phyloP scores from a whole-genome alignment of 2,888 invertebrate genomes.

The Dynastes hyllus region DNA sequence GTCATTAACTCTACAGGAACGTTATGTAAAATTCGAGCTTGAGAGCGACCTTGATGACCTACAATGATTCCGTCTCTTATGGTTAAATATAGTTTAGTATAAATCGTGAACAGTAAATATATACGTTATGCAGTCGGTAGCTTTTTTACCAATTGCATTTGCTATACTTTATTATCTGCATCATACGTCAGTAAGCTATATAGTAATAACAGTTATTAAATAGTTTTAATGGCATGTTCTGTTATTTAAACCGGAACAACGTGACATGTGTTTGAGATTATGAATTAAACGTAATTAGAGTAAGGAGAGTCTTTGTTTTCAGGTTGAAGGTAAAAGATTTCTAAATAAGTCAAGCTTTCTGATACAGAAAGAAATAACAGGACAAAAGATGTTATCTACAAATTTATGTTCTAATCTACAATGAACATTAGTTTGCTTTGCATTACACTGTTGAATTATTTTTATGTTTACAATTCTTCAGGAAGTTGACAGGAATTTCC shows the following conservation, averaged over 20 bases:
- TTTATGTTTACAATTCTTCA: too few relatives aligned
- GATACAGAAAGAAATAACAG: too few relatives aligned
- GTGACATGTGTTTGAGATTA: not conserved
- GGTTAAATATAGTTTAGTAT: conserved; percentile 7
- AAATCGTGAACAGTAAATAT: not conserved
- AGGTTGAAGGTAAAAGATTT: not conserved
- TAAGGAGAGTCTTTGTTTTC: not conserved
- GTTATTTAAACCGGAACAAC: conserved; percentile 1
- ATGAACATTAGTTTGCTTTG: too few relatives aligned
- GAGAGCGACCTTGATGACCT: conserved; percentile 26
- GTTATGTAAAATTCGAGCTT: not conserved
- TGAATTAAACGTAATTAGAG: not conserved
- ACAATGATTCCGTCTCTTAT: conserved; percentile 6
- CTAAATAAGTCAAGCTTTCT: too few relatives aligned
- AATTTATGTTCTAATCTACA: too few relatives aligned
- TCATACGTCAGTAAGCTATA: not conserved
- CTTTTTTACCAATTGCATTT: not conserved
- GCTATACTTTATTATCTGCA: not conserved
- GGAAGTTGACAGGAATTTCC: too few relatives aligned
- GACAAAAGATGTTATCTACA: too few relatives aligned
- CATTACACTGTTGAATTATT: too few relatives aligned
- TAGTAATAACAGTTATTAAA: conserved; percentile 18
- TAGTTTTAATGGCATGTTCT: conserved; percentile 12
- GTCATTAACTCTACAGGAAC: not conserved
- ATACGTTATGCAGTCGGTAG: too few relatives aligned